phyloP scores from a whole-genome alignment of 2,888 invertebrate genomes.

The Scelioninae gen. 1 region DNA sequence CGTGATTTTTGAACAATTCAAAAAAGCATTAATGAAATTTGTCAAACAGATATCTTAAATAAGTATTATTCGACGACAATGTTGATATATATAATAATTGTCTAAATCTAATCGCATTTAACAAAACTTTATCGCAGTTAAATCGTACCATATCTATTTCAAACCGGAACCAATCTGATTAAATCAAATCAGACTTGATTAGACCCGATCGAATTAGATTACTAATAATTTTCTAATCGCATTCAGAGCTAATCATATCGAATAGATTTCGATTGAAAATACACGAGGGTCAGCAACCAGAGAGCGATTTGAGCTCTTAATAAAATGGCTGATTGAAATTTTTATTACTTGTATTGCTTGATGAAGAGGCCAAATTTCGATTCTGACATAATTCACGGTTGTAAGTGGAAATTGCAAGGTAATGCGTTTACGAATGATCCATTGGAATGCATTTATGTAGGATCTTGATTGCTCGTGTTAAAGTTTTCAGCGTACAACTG shows the following conservation, averaged over 20 bases:
- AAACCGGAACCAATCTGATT: conserved; percentile 24
- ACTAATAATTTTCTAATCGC: conserved; percentile 22
- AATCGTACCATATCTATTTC: conserved; percentile 9
- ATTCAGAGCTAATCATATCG: conserved; percentile 4
- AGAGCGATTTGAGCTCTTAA: not conserved
- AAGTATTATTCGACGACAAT: too few relatives aligned
- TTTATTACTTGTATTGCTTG: conserved; percentile 4
- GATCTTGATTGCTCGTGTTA: conserved; percentile 68
- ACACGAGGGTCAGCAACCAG: not conserved
- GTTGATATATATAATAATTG: too few relatives aligned
- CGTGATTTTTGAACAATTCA: too few relatives aligned
- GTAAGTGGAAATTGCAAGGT: conserved; percentile 63
- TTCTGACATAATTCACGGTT: conserved; percentile 44
- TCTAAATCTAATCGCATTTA: not conserved
- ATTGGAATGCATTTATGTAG: conserved; percentile 64
- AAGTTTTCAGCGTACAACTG: conserved; percentile 65
- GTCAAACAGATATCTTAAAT: too few relatives aligned
- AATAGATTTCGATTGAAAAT: conserved; percentile 10
- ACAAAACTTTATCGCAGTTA: conserved; percentile 14
- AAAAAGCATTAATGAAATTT: too few relatives aligned
- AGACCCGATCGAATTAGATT: conserved; percentile 17
- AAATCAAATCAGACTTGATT: conserved; percentile 14
- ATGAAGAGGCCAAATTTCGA: conserved; percentile 31
- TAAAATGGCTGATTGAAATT: conserved; percentile 2
- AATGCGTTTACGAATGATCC: conserved; percentile 59